Evolutionary conservation across 2,113 vertebrate genomes (phyloP).

Genomic region (Chaetodon trifascialis): DNA sequence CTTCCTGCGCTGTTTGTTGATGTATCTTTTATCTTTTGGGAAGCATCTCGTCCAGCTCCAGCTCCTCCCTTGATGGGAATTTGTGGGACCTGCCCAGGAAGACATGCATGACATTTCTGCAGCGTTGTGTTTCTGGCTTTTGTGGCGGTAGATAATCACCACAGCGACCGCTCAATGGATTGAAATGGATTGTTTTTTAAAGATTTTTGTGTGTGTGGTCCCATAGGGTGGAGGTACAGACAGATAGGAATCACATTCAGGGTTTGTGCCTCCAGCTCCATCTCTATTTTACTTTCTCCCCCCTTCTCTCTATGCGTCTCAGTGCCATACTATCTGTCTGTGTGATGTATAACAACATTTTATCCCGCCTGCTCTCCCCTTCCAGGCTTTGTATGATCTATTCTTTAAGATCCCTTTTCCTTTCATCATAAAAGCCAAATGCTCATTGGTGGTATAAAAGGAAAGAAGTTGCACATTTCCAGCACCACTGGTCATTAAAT

Average conservation of each 20-base stretch:
- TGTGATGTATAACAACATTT: neutral
- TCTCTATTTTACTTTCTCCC: neutral
- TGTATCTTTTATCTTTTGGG: slow-evolving; percentile 80
- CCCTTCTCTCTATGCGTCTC: neutral
- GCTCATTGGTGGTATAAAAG: slow-evolving; percentile 5
- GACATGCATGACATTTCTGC: slow-evolving; percentile 43
- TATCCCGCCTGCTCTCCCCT: neutral
- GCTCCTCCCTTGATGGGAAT: slow-evolving; percentile 77
- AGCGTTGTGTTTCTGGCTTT: slow-evolving; percentile 41
- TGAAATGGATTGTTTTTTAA: slow-evolving; percentile 56
- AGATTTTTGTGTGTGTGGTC: slow-evolving; percentile 21
- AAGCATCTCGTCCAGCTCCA: slow-evolving; percentile 63
- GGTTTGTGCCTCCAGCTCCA: slow-evolving; percentile 19
- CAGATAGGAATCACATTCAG: slow-evolving; percentile 58
- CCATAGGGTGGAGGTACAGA: slow-evolving; percentile 39
- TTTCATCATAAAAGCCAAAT: slow-evolving; percentile 14
- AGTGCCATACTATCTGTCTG: neutral
- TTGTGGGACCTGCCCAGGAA: slow-evolving; percentile 71
- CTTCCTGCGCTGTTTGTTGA: slow-evolving; percentile 75
- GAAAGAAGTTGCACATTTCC: slow-evolving; percentile 9
- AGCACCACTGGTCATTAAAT: neutral
- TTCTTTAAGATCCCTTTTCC: slow-evolving; percentile 6
- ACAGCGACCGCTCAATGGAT: slow-evolving; percentile 46
- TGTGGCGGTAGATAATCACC: slow-evolving; percentile 67
- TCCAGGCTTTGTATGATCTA: neutral